These are phyloP conservation scores for Nomada ferruginata DNA, from an alignment of 2,888 invertebrate species.

Conservation along the genomic window DNA sequence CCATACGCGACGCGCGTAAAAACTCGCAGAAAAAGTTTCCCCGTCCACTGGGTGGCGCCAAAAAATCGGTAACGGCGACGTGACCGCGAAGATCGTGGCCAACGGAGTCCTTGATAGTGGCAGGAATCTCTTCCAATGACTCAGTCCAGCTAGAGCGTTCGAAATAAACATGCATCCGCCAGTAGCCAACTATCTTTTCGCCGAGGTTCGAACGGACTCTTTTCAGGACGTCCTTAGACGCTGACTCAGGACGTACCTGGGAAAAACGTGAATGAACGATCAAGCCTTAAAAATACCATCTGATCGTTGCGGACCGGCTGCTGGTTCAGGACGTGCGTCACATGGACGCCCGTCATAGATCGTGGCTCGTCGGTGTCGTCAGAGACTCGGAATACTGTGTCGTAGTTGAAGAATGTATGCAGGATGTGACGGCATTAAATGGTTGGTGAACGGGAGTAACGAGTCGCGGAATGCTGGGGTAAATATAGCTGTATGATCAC, in stretches of 20 bases:
- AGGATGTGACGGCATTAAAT: constrained; percentile 28
- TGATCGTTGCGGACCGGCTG: constrained; percentile 13
- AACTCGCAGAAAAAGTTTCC: constrained; percentile 4
- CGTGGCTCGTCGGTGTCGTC: constrained; percentile 56
- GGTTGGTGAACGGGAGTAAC: not conserved
- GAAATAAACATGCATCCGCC: constrained; percentile 57
- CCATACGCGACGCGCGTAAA: not conserved
- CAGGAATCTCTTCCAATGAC: constrained; percentile 63
- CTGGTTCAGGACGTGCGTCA: constrained; percentile 59
- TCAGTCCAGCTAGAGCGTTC: constrained; percentile 50
- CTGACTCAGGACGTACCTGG: constrained; percentile 70
- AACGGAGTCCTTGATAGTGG: constrained; percentile 55
- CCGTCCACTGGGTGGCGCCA: constrained; percentile 41
- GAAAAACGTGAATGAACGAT: constrained; percentile 74
- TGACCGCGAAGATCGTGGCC: constrained; percentile 50
- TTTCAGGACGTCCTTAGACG: constrained; percentile 59
- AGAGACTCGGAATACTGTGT: constrained; percentile 61
- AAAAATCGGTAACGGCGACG: constrained; percentile 47
- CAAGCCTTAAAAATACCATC: constrained; percentile 68
- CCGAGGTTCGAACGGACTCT: constrained; percentile 19
- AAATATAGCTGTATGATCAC: constrained; percentile 43
- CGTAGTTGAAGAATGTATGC: not conserved
- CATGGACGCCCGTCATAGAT: constrained; percentile 31
- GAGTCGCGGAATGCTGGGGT: constrained; percentile 15
- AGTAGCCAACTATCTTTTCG: constrained; percentile 30